These are phyloP conservation scores for Chesias legatella DNA, from an alignment of 2,888 invertebrate species.

Conservation along the genomic window DNA sequence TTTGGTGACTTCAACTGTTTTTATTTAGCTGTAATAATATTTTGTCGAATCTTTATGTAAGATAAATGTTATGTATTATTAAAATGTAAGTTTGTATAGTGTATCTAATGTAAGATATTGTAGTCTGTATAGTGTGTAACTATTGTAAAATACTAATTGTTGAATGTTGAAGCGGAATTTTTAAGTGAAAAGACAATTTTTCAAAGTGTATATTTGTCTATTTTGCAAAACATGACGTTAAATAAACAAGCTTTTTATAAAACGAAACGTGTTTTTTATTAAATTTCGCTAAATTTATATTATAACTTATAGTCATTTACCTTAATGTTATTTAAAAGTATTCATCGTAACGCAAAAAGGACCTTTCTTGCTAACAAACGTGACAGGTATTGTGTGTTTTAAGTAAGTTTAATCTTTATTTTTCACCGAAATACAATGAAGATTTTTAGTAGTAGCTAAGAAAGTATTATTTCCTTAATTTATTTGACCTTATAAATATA, in stretches of 20 bases:
- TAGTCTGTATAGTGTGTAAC: conserved; percentile 49
- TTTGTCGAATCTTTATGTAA: conserved; percentile 15
- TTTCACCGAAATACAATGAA: too few species aligned
- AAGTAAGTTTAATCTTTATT: too few species aligned
- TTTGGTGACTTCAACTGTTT: conserved; percentile 4
- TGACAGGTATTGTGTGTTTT: too few species aligned
- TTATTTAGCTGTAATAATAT: conserved; percentile 11
- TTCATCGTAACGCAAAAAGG: too few species aligned
- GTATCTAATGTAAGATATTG: conserved; percentile 34
- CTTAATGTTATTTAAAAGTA: too few species aligned
- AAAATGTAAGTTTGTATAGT: conserved; percentile 30
- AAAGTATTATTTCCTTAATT: too few species aligned
- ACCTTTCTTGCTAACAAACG: too few species aligned
- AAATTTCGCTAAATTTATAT: too few species aligned
- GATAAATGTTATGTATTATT: conserved; percentile 11
- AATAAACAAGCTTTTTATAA: conserved; percentile 78
- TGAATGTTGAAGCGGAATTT: conserved; percentile 75
- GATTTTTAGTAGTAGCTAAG: too few species aligned
- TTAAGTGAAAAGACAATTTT: conserved; percentile 71
- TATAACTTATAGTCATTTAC: too few species aligned
- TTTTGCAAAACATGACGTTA: conserved; percentile 80
- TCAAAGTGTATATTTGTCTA: conserved; percentile 77
- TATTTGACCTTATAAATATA: too few species aligned
- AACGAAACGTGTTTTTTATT: too few species aligned
- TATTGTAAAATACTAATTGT: conserved; percentile 68